These are phyloP conservation scores for Porphyrio hochstetteri DNA, from an alignment of 2,113 vertebrate species.

Conservation along the genomic window DNA sequence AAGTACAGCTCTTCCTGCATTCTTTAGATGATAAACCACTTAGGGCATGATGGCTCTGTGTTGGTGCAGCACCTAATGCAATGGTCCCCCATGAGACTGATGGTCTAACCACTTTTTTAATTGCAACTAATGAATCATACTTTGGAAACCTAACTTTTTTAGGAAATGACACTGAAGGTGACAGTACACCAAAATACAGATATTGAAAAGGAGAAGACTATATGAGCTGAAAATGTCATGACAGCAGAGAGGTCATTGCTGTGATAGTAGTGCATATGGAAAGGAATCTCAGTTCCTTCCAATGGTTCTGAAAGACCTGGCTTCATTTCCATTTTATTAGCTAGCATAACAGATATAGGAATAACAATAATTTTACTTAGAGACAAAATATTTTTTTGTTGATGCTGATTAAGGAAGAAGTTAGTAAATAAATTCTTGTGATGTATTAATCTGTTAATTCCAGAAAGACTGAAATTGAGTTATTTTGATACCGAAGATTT, in stretches of 20 bases:
- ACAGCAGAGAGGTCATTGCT: neutral
- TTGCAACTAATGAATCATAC: neutral
- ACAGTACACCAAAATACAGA: neutral
- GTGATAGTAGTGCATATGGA: neutral
- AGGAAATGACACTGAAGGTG: neutral
- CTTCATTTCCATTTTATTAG: neutral
- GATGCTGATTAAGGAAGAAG: neutral
- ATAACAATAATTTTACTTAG: neutral
- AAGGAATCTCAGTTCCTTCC: neutral
- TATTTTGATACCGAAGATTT: neutral
- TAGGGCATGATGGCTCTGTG: neutral
- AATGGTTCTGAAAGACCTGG: neutral
- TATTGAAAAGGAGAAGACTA: neutral
- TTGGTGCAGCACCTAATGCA: neutral
- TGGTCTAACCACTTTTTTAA: neutral
- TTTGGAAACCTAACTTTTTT: neutral
- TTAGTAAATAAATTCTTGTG: neutral
- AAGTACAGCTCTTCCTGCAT: neutral
- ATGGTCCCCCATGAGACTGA: neutral
- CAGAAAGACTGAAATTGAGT: neutral
- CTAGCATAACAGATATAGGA: neutral
- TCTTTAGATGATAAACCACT: neutral
- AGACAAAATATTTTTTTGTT: neutral
- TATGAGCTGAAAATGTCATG: neutral
- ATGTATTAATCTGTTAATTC: neutral